Base-by-base conservation (phyloP, 1,140 invertebrate species). In the Zaprionus vittiger region DNA sequence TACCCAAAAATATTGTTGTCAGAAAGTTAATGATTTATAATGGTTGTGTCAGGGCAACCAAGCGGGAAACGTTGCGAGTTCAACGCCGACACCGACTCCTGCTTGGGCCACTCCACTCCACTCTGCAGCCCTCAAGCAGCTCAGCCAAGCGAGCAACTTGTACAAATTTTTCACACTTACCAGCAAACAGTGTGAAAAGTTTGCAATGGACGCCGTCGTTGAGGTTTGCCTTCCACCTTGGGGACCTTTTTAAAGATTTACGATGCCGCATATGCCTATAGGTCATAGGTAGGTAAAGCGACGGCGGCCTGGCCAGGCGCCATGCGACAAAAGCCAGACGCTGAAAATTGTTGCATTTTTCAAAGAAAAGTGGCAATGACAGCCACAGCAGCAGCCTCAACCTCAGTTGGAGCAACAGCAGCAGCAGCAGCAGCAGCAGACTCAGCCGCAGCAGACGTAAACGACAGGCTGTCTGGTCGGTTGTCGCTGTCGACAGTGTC, bases 221-320 rank as follows among this genome's bases (percentile, higher is more conserved):
- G 73, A 47, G 55, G 31, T 17, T 59, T 69, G 54, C 75, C 60
- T 75, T 75, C 78, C 71, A 91, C 85, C 85, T 91, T 90, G 83
- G 90, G 71, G 79, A 91, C 74, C 83, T 90, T 83, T 90, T 90
- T 91, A 91, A 90, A 91, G 86, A 92, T 92, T 92, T 92, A 91
- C 91, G 86, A 92, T 84, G 86, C 81, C 86, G 83, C 79, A 89
- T 92, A 91, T 89, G 86, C 86, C 86, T 85, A 86, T 82, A 83
- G 91, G 91, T 92, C 91, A 87, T 79, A 86, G 84, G 74, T 72
- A 80, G 67, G 22, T 26, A 20, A 28, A 68, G 49, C 47, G 47
- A 34, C 14, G 41, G 49, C 41, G 28, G 57, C 62, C 60, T 69
- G 69, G 71, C 64, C 60, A 60, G 62, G 31, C 54, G 49, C 24